Evolutionary conservation across 2,113 vertebrate genomes (phyloP), one percentile per base, ranked within the genome.

Genomic region (Malaclemys terrapin): DNA sequence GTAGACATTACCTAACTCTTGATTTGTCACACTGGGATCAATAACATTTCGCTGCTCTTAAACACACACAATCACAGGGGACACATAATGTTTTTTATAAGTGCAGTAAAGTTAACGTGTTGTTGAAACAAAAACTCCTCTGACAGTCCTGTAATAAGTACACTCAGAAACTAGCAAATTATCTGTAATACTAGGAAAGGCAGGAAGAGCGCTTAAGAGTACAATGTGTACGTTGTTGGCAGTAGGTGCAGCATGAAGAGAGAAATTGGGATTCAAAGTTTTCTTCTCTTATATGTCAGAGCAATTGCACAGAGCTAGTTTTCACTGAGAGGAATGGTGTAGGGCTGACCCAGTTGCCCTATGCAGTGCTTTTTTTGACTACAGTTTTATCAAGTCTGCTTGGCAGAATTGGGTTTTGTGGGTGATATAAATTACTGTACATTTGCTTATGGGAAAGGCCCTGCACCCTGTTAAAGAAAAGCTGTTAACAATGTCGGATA

Each of bases 1-100:
- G 98, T 98, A 99, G 98, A 99, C 98, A 98, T 99, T 98, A 98
- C 98, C 98, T 99, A 99, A 99, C 98, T 99, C 98, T 98, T 98
- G 98, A 99, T 98, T 98, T 98, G 98, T 99, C 98, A 99, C 98
- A 98, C 98, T 98, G 98, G 98, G 98, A 99, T 99, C 98, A 99
- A 99, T 99, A 98, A 98, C 98, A 98, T 99, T 98, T 98, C 98
- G 98, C 98, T 98, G 98, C 98, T 98, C 98, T 98, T 98, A 98
- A 99, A 98, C 98, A 98, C 98, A 98, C 98, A 98, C 97, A 98
- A 98, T 98, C 98, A 98, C 98, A 97, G 95, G 98, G 98, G 98
- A 98, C 98, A 98, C 98, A 98, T 98, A 98, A 98, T 98, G 98
- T 98, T 98, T 98, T 98, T 98, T 98, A 98, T 98, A 98, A 98